phyloP scores from a whole-genome alignment of 2,888 invertebrate genomes.

The Drosophila lacicola region DNA sequence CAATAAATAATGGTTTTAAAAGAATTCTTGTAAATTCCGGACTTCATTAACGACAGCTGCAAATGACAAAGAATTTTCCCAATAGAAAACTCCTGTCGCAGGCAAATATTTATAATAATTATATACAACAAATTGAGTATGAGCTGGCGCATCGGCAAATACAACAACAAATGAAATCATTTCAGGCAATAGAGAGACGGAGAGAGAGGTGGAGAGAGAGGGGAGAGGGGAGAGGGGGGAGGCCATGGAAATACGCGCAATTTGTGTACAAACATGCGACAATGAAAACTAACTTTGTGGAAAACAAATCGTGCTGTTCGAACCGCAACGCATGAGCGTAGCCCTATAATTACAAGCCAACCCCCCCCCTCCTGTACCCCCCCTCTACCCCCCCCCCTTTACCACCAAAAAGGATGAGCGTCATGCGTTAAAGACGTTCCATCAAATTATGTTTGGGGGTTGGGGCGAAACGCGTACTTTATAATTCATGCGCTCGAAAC shows the following conservation, averaged over 20 bases:
- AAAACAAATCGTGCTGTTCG: slow-evolving; percentile 68
- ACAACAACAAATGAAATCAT: slow-evolving; percentile 66
- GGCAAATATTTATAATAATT: slow-evolving; percentile 75
- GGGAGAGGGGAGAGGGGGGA: too few species aligned
- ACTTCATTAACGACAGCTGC: slow-evolving; percentile 34
- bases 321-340: slow-evolving; percentile 19
- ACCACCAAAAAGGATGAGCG: slow-evolving; percentile 56
- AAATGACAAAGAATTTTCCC: slow-evolving; percentile 40
- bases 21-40: neutral
- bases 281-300: slow-evolving; percentile 74
- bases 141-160: slow-evolving; percentile 23
- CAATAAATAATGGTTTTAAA: too few species aligned
- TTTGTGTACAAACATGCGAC: slow-evolving; percentile 80
- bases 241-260: slow-evolving; percentile 46
- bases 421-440: slow-evolving; percentile 69
- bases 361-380: neutral
- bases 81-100: slow-evolving; percentile 22
- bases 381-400: too few species aligned
- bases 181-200: slow-evolving; percentile 17
- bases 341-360: slow-evolving; percentile 48
- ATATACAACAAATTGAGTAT: slow-evolving; percentile 55
- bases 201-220: neutral
- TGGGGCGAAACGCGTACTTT: slow-evolving; percentile 19
- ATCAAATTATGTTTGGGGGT: neutral
- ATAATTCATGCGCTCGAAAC: slow-evolving; percentile 71